Base-by-base conservation (phyloP, 2,888 invertebrate genomes). In the Thereva nobilitata region DNA sequence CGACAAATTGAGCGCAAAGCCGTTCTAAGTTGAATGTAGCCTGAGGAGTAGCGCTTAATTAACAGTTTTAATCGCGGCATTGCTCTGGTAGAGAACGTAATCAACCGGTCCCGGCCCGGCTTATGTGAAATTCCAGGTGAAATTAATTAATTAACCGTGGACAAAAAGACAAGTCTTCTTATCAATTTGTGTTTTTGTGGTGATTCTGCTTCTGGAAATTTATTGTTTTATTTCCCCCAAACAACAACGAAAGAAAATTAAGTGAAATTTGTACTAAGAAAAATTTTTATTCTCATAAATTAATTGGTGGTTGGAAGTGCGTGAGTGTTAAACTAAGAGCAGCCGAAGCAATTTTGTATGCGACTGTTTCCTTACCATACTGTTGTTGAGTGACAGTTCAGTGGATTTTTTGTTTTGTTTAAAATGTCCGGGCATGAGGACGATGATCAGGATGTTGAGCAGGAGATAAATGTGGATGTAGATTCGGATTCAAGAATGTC, bases 401-500 rank as follows among this genome's bases (percentile, higher is more conserved):
- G 23, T 23, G 23, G 23, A 23, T 23, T 23, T 23, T 23, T 23
- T 23, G 23, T 10, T 37, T 9, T 54, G 67, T 67, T 44, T 61
- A 79, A 70, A 72, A 80, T 81, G 80, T 81, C 81, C 69, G 78
- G 79, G 55, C 76, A 76, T 69, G 80, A 75, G 74, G 79, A 76
- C 72, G 78, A 75, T 73, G 80, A 76, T 73, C 80, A 76, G 73
- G 80, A 76, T 72, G 78, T 74, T 72, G 82, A 78, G 72, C 81
- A 76, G 74, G 80, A 78, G 75, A 81, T 78, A 72, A 80, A 79
- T 72, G 83, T 77, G 71, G 82, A 77, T 75, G 82, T 78, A 68
- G 84, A 75, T 73, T 79, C 75, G 72, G 81, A 78, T 77, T 82
- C 80, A 35, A 72, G 81, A 53, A 77, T 81, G 74, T 82, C 74